These are phyloP conservation scores for Cybosia mesomella DNA, from an alignment of 2,888 invertebrate species.

Conservation along the genomic window DNA sequence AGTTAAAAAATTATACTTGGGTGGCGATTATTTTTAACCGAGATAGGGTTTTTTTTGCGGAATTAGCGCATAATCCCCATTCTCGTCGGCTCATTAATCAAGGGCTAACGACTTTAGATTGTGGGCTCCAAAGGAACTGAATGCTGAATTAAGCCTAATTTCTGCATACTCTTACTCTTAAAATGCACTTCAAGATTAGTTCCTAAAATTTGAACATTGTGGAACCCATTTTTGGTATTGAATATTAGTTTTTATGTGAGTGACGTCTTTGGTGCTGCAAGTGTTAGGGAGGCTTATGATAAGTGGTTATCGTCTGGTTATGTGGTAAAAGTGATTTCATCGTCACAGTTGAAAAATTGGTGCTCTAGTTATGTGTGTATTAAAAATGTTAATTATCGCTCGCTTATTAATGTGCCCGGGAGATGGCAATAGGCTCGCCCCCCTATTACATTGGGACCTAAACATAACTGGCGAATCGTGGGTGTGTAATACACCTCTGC, in stretches of 20 bases:
- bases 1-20: constrained; percentile 48
- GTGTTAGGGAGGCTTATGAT: neutral
- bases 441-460: too few relatives aligned
- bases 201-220: constrained; percentile 32
- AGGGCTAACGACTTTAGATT: constrained; percentile 71
- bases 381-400: too few relatives aligned
- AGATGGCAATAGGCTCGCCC: too few relatives aligned
- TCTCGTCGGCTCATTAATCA: constrained; percentile 74
- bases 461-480: too few relatives aligned
- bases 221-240: neutral
- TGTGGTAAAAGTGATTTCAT: neutral
- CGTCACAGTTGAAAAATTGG: too few relatives aligned
- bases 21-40: constrained; percentile 51
- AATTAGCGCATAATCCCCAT: constrained; percentile 69
- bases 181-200: constrained; percentile 49
- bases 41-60: constrained; percentile 62
- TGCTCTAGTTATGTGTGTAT: too few relatives aligned
- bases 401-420: too few relatives aligned
- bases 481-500: too few relatives aligned
- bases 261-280: neutral
- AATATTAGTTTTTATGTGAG: neutral
- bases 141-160: constrained; percentile 49
- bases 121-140: constrained; percentile 48
- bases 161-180: constrained; percentile 43
- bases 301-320: neutral